These are phyloP conservation scores for Crematogaster levior DNA, from an alignment of 2,888 invertebrate species.

Conservation along the genomic window DNA sequence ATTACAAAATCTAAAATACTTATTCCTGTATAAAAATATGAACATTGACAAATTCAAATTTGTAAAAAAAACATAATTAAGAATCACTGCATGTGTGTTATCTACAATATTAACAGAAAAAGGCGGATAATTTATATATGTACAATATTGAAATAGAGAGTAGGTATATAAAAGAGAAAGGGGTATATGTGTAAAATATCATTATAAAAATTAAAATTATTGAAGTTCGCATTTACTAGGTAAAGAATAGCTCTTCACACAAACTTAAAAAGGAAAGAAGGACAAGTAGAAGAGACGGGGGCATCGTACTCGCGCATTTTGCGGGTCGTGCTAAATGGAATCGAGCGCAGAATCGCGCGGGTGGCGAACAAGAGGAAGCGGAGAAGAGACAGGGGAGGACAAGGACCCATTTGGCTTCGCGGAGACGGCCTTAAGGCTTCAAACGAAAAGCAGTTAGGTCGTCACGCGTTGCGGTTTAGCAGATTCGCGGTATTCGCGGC, in stretches of 20 bases:
- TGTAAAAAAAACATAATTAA: background rate
- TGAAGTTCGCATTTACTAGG: background rate
- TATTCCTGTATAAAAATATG: background rate
- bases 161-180: too few relatives aligned
- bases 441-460: conserved; percentile 84
- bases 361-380: conserved; percentile 33
- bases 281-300: conserved; percentile 20
- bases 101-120: background rate
- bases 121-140: background rate
- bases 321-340: conserved; percentile 63
- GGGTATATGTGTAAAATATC: too few relatives aligned
- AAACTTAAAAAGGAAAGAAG: conserved; percentile 15
- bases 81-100: background rate
- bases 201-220: conserved; percentile 21
- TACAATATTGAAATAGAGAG: too few relatives aligned
- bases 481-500: conserved; percentile 77
- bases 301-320: conserved; percentile 57
- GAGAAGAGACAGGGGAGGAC: conserved; percentile 3
- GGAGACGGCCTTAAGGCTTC: conserved; percentile 67
- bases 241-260: background rate
- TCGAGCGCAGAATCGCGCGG: conserved; percentile 50
- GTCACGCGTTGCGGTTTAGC: conserved; percentile 85
- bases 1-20: background rate
- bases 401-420: conserved; percentile 43
- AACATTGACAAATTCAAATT: background rate